These are phyloP conservation scores for Oreortyx pictus DNA, from an alignment of 2,797 vertebrate genomes.

Conservation along the genomic window DNA sequence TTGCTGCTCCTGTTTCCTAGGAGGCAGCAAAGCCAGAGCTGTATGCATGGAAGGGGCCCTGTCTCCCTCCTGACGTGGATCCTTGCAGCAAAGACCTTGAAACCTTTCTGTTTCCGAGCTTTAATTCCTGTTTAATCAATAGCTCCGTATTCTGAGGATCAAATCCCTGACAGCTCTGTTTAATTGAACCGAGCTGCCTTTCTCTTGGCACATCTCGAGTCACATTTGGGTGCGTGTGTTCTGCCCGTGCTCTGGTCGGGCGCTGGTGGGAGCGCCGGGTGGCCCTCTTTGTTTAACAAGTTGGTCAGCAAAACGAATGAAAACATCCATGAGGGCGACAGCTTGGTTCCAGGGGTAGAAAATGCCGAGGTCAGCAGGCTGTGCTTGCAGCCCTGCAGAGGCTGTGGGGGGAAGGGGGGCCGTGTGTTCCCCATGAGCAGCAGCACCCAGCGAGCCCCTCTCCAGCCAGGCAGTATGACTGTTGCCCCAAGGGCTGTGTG, in stretches of 20 bases:
- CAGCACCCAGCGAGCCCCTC: too few species aligned
- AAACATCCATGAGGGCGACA: slow-evolving; percentile 56
- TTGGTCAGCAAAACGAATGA: slow-evolving; percentile 55
- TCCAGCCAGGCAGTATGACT: too few species aligned
- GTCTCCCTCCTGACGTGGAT: slow-evolving; percentile 40
- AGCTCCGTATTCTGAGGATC: slow-evolving; percentile 63
- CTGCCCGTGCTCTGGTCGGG: slow-evolving; percentile 27
- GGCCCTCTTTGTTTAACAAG: slow-evolving; percentile 66
- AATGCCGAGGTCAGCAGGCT: not conserved
- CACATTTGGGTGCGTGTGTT: slow-evolving; percentile 49
- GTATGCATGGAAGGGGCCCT: not conserved
- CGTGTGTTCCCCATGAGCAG: too few species aligned
- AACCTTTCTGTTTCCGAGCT: slow-evolving; percentile 59
- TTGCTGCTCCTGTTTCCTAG: slow-evolving; percentile 57
- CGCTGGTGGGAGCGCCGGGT: slow-evolving; percentile 41
- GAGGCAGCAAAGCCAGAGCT: slow-evolving; percentile 57
- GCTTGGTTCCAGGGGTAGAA: not conserved
- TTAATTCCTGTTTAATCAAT: slow-evolving; percentile 62
- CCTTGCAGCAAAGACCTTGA: slow-evolving; percentile 56
- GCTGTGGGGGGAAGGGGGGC: too few species aligned
- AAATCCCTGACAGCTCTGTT: slow-evolving; percentile 61
- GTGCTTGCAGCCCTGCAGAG: not conserved
- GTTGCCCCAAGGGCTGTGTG: too few species aligned
- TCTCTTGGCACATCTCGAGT: slow-evolving; percentile 61
- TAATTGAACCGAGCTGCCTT: slow-evolving; percentile 64